A percentile compares a stretch with the other conserved stretches of the same genome.
Evolutionary conservation across 2,797 vertebrate species (phyloP).

Genomic region (Chrysocyon brachyurus): DNA sequence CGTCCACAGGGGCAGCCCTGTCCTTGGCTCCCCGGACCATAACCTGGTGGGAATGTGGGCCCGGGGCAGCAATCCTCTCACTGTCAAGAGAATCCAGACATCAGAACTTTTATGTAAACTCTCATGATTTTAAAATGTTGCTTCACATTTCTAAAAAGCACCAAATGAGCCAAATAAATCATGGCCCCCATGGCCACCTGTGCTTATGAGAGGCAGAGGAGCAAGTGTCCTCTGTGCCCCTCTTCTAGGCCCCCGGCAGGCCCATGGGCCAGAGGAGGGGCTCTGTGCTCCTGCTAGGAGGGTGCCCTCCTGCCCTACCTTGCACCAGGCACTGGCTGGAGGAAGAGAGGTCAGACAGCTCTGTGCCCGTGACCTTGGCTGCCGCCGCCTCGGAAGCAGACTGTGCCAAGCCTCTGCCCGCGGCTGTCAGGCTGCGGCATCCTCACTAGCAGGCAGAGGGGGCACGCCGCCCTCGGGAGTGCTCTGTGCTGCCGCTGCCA

Average conservation of each 20-base stretch:
- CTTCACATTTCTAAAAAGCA: slow-evolving; percentile 52
- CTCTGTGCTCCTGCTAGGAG: background rate
- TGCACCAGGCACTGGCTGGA: background rate
- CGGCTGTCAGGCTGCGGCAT: slow-evolving; percentile 42
- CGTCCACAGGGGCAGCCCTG: fast-evolving
- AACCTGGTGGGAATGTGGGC: background rate
- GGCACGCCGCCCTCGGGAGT: background rate
- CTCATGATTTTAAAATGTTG: slow-evolving; percentile 26
- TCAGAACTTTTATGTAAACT: slow-evolving; percentile 18
- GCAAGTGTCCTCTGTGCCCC: background rate
- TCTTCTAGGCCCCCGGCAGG: background rate
- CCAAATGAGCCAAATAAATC: background rate
- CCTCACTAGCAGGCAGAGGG: background rate
- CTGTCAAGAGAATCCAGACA: background rate
- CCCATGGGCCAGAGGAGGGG: background rate
- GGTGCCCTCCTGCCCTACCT: background rate
- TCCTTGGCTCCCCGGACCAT: background rate
- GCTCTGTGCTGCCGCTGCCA: background rate
- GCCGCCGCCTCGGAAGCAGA: background rate
- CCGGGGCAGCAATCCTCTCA: background rate
- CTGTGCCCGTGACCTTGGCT: slow-evolving; percentile 52
- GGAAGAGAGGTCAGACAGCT: background rate
- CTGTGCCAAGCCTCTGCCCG: slow-evolving; percentile 52
- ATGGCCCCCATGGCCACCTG: no score
- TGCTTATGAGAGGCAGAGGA: background rate